These are phyloP conservation scores for Leptothorax acervorum DNA, from an alignment of 2,888 invertebrate genomes.

Conservation along the genomic window DNA sequence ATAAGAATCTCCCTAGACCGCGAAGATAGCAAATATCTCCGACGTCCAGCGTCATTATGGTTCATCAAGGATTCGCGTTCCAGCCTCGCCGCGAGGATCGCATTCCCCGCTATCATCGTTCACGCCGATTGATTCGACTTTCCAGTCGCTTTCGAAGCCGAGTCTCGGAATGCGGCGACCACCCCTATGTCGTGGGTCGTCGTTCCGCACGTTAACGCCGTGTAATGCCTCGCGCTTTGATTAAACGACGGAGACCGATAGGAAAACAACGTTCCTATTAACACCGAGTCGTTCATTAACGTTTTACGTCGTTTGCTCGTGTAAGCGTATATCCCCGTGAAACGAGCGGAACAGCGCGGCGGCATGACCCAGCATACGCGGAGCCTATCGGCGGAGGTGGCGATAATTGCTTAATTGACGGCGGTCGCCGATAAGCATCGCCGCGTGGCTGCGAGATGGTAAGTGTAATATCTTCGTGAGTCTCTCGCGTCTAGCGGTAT, in stretches of 20 bases:
- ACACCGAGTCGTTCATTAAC: slow-evolving; percentile 47
- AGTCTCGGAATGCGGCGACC: slow-evolving; percentile 39
- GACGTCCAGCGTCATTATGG: slow-evolving; percentile 36
- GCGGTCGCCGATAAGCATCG: slow-evolving; percentile 74
- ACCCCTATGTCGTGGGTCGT: slow-evolving; percentile 23
- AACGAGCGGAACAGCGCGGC: slow-evolving; percentile 39
- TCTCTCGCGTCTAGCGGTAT: slow-evolving; percentile 34
- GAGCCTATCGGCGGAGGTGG: slow-evolving; percentile 62
- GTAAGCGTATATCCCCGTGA: slow-evolving; percentile 15
- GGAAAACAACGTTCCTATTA: slow-evolving; percentile 52
- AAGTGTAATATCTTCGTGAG: slow-evolving; percentile 72
- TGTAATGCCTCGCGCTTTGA: slow-evolving; percentile 44
- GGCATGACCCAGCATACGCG: slow-evolving; percentile 65
- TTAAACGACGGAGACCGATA: slow-evolving; percentile 32
- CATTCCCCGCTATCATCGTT: slow-evolving; percentile 39
- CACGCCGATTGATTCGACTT: slow-evolving; percentile 34
- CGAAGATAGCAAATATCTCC: slow-evolving; percentile 21
- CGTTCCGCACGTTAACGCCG: slow-evolving; percentile 23
- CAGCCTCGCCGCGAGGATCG: slow-evolving; percentile 16
- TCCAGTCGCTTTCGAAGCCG: slow-evolving; percentile 23
- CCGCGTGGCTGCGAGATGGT: slow-evolving; percentile 64
- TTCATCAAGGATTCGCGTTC: slow-evolving; percentile 42
- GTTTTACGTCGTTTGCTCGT: slow-evolving; percentile 30
- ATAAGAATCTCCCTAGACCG: slow-evolving; percentile 50
- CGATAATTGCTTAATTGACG: slow-evolving; percentile 80